Conservation (phyloP, 2,113 vertebrate genomes). For the Aythya baeri region DNA sequence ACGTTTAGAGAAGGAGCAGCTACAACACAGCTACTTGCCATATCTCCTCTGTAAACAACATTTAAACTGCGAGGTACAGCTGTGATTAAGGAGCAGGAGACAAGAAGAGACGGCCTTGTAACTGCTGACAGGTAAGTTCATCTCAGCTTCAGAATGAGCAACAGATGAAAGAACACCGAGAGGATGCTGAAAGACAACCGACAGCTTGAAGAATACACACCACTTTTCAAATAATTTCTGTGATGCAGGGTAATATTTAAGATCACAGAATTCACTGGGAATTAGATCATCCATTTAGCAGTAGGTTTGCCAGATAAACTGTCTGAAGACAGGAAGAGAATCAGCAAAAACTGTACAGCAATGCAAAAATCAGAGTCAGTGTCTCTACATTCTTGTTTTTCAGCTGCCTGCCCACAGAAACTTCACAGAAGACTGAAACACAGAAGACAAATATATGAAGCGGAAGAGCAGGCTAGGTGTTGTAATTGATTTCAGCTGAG, state of each 20-base stretch:
- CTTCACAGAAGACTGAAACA: background rate
- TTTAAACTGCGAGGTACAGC: background rate
- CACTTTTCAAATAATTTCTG: constrained; percentile 4
- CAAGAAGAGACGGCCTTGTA: background rate
- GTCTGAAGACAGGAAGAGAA: background rate
- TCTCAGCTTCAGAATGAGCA: background rate
- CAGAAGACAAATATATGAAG: background rate
- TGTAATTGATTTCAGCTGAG: background rate
- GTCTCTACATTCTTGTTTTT: background rate
- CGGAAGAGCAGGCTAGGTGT: background rate
- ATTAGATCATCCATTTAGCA: constrained; percentile 28
- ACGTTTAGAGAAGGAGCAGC: background rate
- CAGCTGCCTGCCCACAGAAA: background rate
- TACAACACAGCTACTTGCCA: background rate
- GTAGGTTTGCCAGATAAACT: background rate
- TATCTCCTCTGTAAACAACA: background rate
- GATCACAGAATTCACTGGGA: constrained; percentile 15
- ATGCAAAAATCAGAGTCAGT: background rate
- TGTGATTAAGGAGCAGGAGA: background rate
- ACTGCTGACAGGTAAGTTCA: constrained; percentile 18
- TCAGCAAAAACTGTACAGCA: background rate
- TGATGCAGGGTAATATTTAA: background rate
- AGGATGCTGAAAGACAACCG: background rate
- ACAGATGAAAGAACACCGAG: background rate
- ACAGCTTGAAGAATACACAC: background rate